Percentiles rank a stretch among this genome's conserved stretches.
Conservation (phyloP, 2,797 vertebrate genomes). For the Chelidonichthys spinosus region DNA sequence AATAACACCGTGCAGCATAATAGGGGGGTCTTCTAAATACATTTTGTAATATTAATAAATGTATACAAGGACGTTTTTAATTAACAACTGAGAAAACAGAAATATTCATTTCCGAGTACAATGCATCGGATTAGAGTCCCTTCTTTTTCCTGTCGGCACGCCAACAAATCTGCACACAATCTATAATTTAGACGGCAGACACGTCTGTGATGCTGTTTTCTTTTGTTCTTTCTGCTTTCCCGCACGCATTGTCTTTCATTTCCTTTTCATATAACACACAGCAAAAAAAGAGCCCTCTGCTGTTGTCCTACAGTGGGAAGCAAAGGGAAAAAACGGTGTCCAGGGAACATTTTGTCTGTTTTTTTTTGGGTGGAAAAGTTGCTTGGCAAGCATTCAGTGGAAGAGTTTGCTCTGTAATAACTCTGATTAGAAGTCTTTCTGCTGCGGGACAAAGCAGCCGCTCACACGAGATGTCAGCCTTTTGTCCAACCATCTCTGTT, state of each 20-base stretch:
- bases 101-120: background rate
- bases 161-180: slow-evolving; percentile 38
- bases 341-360: slow-evolving; percentile 38
- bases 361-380: slow-evolving; percentile 37
- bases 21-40: background rate
- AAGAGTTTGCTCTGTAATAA: slow-evolving; percentile 31
- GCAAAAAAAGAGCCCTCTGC: slow-evolving; percentile 45
- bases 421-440: slow-evolving; percentile 23
- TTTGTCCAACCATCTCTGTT: background rate
- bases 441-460: background rate
- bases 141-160: slow-evolving; percentile 14
- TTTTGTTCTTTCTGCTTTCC: slow-evolving; percentile 27
- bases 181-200: slow-evolving; percentile 55
- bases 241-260: slow-evolving; percentile 43
- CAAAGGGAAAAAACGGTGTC: background rate
- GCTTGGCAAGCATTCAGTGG: slow-evolving; percentile 27
- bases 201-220: slow-evolving; percentile 29
- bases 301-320: slow-evolving; percentile 9
- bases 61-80: background rate
- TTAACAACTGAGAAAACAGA: background rate
- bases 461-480: background rate
- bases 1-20: background rate
- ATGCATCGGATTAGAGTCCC: slow-evolving; percentile 6
- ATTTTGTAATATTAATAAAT: background rate
- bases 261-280: slow-evolving; percentile 35